phyloP scores from a whole-genome alignment of 2,888 invertebrate genomes.

The Patella ulyssiponensis region DNA sequence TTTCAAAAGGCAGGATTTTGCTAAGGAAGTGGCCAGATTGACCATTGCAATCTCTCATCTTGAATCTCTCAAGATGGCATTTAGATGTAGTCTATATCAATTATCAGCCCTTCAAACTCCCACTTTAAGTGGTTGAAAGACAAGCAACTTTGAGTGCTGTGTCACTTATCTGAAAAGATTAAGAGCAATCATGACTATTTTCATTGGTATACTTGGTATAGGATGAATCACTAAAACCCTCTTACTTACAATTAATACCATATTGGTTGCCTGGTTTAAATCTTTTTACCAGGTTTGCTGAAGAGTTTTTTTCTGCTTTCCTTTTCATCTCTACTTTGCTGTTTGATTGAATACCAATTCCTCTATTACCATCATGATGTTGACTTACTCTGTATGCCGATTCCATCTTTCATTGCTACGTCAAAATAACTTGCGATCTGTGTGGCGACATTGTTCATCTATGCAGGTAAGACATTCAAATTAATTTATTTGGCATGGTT shows the following conservation, averaged over 20 bases:
- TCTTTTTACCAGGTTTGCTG: conserved; percentile 45
- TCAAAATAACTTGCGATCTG: conserved; percentile 15
- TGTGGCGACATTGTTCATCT: conserved; percentile 10
- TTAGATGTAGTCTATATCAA: too few relatives aligned
- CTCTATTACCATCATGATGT: conserved; percentile 31
- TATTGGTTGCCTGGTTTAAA: conserved; percentile 18
- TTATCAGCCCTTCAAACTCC: too few relatives aligned
- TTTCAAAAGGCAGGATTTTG: too few relatives aligned
- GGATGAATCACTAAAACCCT: neutral
- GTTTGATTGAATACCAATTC: neutral
- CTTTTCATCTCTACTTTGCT: conserved; percentile 30
- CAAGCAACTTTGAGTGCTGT: neutral
- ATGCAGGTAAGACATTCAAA: conserved; percentile 21
- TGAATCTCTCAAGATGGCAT: too few relatives aligned
- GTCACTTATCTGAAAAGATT: neutral
- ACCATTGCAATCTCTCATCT: too few relatives aligned
- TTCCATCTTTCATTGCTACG: conserved; percentile 45
- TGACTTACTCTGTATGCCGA: conserved; percentile 42
- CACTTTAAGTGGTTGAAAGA: neutral
- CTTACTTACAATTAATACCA: neutral
- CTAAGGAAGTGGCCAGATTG: too few relatives aligned
- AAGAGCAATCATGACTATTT: neutral
- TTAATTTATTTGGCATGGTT: conserved; percentile 12
- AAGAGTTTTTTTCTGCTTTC: conserved; percentile 45
- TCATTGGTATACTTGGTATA: neutral